A percentile compares a stretch with the other conserved stretches of the same genome.
phyloP scores from a whole-genome alignment of 2,797 vertebrate species.

The Pterois miles region DNA sequence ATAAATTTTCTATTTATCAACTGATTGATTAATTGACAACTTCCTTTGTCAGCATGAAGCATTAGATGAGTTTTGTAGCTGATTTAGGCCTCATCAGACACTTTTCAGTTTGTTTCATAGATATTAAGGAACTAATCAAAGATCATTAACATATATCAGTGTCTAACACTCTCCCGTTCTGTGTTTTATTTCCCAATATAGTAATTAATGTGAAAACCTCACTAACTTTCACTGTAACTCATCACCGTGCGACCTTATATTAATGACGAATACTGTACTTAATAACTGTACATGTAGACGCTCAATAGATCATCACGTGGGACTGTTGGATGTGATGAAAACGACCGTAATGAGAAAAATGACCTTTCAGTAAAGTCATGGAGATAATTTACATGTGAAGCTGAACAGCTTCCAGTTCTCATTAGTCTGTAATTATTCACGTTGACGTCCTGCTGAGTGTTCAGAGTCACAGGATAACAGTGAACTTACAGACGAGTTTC shows the following conservation, averaged over 20 bases:
- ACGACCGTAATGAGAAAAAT: constrained; percentile 10
- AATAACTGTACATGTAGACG: not conserved
- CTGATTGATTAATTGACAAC: no score
- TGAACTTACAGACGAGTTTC: not conserved
- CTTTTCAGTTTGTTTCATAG: not conserved
- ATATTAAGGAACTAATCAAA: not conserved
- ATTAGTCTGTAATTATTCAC: constrained; percentile 13
- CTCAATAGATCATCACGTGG: not conserved
- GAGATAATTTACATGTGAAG: constrained; percentile 2
- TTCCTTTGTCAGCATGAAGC: not conserved
- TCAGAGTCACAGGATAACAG: not conserved
- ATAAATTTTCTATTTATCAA: no score
- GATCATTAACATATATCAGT: not conserved
- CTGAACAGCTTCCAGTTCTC: not conserved
- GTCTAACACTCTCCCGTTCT: not conserved
- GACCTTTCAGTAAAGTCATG: constrained; percentile 23
- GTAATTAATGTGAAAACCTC: not conserved
- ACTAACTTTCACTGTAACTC: not conserved
- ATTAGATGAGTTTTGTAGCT: not conserved
- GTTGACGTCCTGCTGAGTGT: not conserved
- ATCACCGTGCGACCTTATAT: not conserved
- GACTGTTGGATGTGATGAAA: not conserved
- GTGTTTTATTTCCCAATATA: not conserved
- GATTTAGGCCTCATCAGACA: not conserved
- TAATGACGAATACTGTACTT: not conserved